phyloP scores from a whole-genome alignment of 2,113 vertebrate species.

The Arvicanthis niloticus region DNA sequence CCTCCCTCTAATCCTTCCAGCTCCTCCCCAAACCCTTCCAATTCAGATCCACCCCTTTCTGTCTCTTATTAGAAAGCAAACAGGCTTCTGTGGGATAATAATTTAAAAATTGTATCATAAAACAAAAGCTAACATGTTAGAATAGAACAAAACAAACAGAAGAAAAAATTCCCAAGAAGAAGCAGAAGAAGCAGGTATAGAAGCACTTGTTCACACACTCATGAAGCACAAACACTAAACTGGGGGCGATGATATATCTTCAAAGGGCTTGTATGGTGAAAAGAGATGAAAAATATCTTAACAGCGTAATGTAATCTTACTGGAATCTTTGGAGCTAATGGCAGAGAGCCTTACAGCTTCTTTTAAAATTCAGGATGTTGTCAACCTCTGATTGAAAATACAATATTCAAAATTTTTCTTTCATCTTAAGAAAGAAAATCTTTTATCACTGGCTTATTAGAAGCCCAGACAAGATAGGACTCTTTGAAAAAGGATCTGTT shows the following conservation, averaged over 20 bases:
- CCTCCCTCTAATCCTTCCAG: neutral
- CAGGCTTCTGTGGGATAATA: neutral
- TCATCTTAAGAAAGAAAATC: neutral
- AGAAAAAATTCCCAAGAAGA: neutral
- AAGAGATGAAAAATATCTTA: neutral
- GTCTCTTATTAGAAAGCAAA: neutral
- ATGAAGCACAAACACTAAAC: neutral
- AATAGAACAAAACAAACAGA: neutral
- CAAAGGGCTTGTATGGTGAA: neutral
- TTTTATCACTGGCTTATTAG: conserved; percentile 13
- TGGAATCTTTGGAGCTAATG: conserved; percentile 12
- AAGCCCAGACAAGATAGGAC: conserved; percentile 23
- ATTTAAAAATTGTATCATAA: neutral
- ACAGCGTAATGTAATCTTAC: neutral
- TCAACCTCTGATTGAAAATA: neutral
- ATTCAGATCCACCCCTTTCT: neutral
- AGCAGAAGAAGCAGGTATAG: neutral
- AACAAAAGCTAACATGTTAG: neutral
- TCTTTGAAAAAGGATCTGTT: conserved; percentile 3
- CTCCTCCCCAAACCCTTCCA: neutral
- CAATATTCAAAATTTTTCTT: neutral
- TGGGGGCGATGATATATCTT: neutral
- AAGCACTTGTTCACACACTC: neutral
- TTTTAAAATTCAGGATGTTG: conserved; percentile 26
- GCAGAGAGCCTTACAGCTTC: neutral